Conservation (phyloP, 2,113 vertebrate species). For the Lophura nycthemera region DNA sequence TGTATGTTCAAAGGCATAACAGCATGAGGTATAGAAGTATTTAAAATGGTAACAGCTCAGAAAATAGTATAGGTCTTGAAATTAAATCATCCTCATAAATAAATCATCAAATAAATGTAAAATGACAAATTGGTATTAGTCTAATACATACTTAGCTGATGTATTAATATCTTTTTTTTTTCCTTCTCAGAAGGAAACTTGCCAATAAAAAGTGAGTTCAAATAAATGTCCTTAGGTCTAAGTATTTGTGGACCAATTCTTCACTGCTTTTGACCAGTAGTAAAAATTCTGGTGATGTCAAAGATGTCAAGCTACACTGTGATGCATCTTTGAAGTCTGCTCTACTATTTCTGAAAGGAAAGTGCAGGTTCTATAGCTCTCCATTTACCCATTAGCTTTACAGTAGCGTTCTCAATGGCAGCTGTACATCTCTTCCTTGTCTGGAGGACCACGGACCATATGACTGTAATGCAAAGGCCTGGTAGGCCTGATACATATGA, state of each 20-base stretch:
- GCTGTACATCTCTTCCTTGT: background rate
- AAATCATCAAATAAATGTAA: slow-evolving; percentile 70
- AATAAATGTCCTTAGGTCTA: background rate
- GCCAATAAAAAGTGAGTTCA: background rate
- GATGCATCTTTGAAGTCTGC: background rate
- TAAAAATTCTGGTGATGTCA: background rate
- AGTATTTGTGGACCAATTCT: background rate
- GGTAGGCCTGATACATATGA: background rate
- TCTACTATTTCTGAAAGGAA: background rate
- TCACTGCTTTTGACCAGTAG: background rate
- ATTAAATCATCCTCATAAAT: slow-evolving; percentile 60
- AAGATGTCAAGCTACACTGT: background rate
- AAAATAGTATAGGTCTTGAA: slow-evolving; percentile 58
- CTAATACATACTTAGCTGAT: slow-evolving; percentile 55
- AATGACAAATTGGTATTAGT: slow-evolving; percentile 66
- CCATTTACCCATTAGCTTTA: background rate
- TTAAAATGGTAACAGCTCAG: slow-evolving; percentile 65
- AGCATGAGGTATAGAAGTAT: slow-evolving; percentile 59
- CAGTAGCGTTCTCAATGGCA: background rate
- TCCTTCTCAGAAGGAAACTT: background rate
- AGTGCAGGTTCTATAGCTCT: background rate
- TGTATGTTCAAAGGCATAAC: slow-evolving; percentile 67
- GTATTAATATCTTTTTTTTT: background rate
- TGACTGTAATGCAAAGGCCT: background rate
- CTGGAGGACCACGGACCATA: background rate